Evolutionary conservation across 2,113 vertebrate genomes (phyloP).

Genomic region (Phaethon lepturus): DNA sequence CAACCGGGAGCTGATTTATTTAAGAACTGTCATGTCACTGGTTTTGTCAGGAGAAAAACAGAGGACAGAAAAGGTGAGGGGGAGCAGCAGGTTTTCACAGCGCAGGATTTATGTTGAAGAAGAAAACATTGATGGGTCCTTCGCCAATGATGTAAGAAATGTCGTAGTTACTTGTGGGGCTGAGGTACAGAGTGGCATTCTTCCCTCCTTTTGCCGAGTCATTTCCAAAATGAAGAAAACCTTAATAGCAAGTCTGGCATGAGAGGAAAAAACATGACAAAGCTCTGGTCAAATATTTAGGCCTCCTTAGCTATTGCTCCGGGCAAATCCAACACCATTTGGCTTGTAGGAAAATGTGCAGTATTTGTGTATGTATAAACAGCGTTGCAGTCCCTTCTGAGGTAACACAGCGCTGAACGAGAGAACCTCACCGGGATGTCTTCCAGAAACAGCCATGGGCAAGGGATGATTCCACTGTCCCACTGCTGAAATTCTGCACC

Average conservation of each 20-base stretch:
- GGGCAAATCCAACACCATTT: not conserved
- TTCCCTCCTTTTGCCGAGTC: rapidly evolving
- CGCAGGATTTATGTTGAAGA: rapidly evolving
- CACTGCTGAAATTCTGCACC: not conserved
- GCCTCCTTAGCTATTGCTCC: not conserved
- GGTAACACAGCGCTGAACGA: rapidly evolving
- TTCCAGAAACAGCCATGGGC: not conserved
- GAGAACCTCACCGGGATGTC: not conserved
- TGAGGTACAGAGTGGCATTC: not conserved
- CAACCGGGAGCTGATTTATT: constrained; percentile 28
- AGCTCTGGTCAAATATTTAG: not conserved
- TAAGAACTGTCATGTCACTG: constrained; percentile 48
- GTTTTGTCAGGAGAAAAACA: constrained; percentile 21
- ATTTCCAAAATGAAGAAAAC: not conserved
- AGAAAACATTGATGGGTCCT: not conserved
- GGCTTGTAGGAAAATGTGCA: not conserved
- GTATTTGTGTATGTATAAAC: not conserved
- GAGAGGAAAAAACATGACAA: not conserved
- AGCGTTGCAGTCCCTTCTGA: not conserved
- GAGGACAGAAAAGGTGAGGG: not conserved
- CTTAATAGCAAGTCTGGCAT: not conserved
- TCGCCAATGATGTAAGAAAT: not conserved
- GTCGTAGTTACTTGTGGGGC: not conserved
- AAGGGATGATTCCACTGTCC: not conserved
- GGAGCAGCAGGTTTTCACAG: not conserved